Conservation (phyloP, 2,888 invertebrate genomes). For the Neuroscelio doddi region DNA sequence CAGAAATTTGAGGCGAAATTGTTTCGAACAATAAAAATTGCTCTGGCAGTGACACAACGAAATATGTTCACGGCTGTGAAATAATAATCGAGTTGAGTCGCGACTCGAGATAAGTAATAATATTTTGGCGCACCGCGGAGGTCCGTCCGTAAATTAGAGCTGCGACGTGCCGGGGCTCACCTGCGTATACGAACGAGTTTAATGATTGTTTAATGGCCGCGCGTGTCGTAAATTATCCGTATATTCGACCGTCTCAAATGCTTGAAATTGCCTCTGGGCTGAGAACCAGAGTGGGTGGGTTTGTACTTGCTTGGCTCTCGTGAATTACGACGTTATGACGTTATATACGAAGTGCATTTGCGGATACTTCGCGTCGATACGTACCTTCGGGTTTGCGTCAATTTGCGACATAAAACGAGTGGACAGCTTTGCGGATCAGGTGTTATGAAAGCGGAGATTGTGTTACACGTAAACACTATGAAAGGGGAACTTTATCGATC, state of each 20-base stretch:
- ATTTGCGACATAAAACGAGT: slow-evolving; percentile 36
- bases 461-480: neutral
- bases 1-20: too few relatives aligned
- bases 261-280: slow-evolving; percentile 68
- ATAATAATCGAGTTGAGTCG: slow-evolving; percentile 40
- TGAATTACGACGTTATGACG: slow-evolving; percentile 49
- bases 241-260: slow-evolving; percentile 70
- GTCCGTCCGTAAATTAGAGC: slow-evolving; percentile 70
- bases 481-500: neutral
- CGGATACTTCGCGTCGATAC: slow-evolving; percentile 36
- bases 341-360: slow-evolving; percentile 36
- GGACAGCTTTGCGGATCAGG: slow-evolving; percentile 16
- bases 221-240: slow-evolving; percentile 71
- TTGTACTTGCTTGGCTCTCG: slow-evolving; percentile 34
- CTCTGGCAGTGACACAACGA: slow-evolving; percentile 6
- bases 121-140: slow-evolving; percentile 68
- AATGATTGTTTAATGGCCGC: slow-evolving; percentile 72
- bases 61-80: slow-evolving; percentile 26
- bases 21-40: neutral
- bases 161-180: slow-evolving; percentile 65
- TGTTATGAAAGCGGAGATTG: slow-evolving; percentile 3
- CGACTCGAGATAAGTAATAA: slow-evolving; percentile 63
- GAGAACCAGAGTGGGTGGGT: slow-evolving; percentile 44
- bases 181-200: slow-evolving; percentile 70
- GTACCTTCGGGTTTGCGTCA: neutral